phyloP scores from a whole-genome alignment of 2,888 invertebrate species.

The Lysandra bellargus region DNA sequence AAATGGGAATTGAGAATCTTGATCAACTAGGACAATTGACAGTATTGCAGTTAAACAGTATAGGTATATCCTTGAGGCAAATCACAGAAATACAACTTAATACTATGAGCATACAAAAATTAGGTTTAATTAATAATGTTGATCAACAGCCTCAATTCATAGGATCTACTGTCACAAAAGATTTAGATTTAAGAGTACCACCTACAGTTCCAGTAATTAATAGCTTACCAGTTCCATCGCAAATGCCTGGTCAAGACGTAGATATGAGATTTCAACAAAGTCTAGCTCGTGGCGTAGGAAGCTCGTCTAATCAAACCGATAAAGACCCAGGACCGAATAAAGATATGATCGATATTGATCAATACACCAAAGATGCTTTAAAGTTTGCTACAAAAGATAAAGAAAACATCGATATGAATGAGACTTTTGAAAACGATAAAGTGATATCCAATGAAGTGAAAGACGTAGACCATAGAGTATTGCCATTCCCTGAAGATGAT shows the following conservation, averaged over 20 bases:
- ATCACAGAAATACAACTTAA: constrained; percentile 83
- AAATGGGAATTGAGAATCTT: constrained; percentile 82
- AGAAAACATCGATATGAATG: constrained; percentile 71
- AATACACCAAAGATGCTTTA: constrained; percentile 77
- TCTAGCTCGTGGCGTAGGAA: constrained; percentile 47
- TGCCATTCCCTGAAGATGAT: constrained; percentile 66
- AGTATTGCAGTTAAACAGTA: constrained; percentile 80
- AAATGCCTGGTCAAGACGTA: constrained; percentile 69
- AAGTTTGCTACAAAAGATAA: constrained; percentile 75
- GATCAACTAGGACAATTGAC: constrained; percentile 82
- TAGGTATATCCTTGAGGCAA: constrained; percentile 81
- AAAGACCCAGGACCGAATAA: constrained; percentile 56
- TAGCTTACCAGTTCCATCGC: constrained; percentile 52
- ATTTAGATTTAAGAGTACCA: constrained; percentile 73
- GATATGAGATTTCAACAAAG: constrained; percentile 75
- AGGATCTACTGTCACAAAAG: constrained; percentile 56
- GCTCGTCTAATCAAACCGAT: constrained; percentile 46
- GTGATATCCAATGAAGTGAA: constrained; percentile 58
- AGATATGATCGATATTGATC: constrained; percentile 76
- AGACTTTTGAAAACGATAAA: constrained; percentile 61
- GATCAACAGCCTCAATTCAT: constrained; percentile 55
- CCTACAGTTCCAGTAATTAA: constrained; percentile 57
- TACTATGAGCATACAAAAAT: constrained; percentile 80
- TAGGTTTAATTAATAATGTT: constrained; percentile 69
- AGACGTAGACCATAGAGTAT: constrained; percentile 75